Base-by-base conservation (phyloP, 1,140 invertebrate species). In the Hycleus phaleratus region DNA sequence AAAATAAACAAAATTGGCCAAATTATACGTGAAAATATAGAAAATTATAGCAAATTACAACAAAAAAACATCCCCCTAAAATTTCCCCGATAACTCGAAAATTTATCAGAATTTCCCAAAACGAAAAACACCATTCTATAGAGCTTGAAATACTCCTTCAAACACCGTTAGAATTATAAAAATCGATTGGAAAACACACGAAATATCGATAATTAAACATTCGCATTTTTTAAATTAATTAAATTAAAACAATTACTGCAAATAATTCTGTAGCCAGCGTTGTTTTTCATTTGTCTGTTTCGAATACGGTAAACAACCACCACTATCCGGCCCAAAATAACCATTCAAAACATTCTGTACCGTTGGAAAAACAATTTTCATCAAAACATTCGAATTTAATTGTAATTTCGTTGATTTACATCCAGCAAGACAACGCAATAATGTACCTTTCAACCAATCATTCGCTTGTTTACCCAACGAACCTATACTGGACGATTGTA, bases 401-500 rank as follows among this genome's bases (percentile, higher is more conserved):
- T 66, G 61, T 52, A 67, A 59, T 32, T 58, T 59, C 11, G 60
- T 47, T 69, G 65, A 71, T 74, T 53, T 78, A 56, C 81, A 77
- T 62, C 73, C 79, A 0, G 80, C 77, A 54, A 90, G 74, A 49
- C 82, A 84, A 10, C 79, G 73, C 5, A 85, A 71, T 58, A 90
- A 82, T 57, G 88, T 82, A 26, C 79, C 77, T 43, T 75, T 73
- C 7, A 93, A 66, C 90, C 90, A 93, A 9, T 79, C 73, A n/a
- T 82, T 79, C 32, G 82, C 78, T 57, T 74, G 81, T 3, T 82
- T 72, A 6, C 93, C 93, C 39, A 94, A 80, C 38, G 84, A 87
- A 4, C 95, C 94, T 56, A 97, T 90, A 63, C 92, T 95, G 9
- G 92, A 95, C 62, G 91, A 90, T 74, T 97, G 94, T 10, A 86